These are phyloP conservation scores for Anolis carolinensis DNA, from an alignment of 2,113 vertebrate species.

Conservation along the genomic window DNA sequence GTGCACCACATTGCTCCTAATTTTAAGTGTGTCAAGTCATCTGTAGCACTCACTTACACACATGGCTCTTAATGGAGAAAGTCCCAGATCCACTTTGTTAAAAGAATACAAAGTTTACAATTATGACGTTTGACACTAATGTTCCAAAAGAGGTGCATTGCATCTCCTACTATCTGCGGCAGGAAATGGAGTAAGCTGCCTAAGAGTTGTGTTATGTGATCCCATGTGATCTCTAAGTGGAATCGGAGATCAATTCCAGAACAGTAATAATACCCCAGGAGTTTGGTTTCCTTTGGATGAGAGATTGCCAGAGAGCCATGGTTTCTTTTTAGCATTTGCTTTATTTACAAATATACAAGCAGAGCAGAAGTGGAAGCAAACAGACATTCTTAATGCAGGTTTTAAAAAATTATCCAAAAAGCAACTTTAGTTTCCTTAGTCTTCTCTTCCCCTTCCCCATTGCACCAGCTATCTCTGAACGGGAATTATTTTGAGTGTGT, in stretches of 20 bases:
- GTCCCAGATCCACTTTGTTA: not conserved
- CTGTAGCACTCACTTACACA: not conserved
- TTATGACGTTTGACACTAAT: too few relatives aligned
- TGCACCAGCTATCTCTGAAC: not conserved
- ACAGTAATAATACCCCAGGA: not conserved
- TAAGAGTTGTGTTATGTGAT: not conserved
- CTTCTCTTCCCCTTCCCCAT: not conserved
- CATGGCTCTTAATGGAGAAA: not conserved
- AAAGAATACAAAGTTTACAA: too few relatives aligned
- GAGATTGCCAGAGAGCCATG: not conserved
- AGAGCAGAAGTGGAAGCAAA: not conserved
- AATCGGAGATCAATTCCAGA: not conserved
- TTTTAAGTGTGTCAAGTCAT: not conserved
- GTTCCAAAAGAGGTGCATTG: not conserved
- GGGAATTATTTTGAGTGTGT: not conserved
- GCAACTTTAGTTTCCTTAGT: too few relatives aligned
- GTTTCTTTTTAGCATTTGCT: not conserved
- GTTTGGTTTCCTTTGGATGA: not conserved
- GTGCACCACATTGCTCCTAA: not conserved
- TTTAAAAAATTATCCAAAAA: not conserved
- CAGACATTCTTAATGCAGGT: too few relatives aligned
- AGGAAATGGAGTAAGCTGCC: not conserved
- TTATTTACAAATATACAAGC: slow-evolving; percentile 18
- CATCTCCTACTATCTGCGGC: not conserved
- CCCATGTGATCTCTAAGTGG: not conserved